A percentile compares a stretch with the other conserved stretches of the same genome.
Evolutionary conservation across 2,113 vertebrate genomes (phyloP).

Genomic region (Strigops habroptila): DNA sequence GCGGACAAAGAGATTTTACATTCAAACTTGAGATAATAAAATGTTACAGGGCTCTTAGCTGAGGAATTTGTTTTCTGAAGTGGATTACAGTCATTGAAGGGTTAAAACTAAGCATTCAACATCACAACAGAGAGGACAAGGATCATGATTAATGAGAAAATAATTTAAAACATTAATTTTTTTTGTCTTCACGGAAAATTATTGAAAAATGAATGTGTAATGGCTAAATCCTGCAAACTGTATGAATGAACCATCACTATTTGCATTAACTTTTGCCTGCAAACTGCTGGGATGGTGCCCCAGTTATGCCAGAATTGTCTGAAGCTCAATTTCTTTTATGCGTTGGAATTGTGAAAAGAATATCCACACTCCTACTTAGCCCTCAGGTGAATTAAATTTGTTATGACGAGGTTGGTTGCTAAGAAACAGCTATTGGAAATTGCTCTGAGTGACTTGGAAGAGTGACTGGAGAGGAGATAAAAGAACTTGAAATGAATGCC

Average conservation of each 20-base stretch:
- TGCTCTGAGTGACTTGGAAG: not conserved
- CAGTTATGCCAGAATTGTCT: not conserved
- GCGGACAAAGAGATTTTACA: not conserved
- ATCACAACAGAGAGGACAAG: not conserved
- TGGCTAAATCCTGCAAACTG: not conserved
- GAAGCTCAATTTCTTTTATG: not conserved
- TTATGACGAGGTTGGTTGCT: not conserved
- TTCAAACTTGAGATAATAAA: not conserved
- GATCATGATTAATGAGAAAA: not conserved
- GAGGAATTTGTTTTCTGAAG: not conserved
- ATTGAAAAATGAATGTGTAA: not conserved
- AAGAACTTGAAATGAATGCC: not conserved
- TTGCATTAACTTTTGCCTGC: not conserved
- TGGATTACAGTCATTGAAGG: not conserved
- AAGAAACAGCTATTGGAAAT: not conserved
- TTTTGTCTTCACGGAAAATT: not conserved
- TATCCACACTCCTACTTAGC: not conserved
- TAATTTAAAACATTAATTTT: not conserved
- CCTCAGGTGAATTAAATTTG: not conserved
- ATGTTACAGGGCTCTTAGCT: not conserved
- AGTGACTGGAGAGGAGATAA: not conserved
- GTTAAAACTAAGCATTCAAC: not conserved
- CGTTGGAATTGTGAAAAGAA: not conserved
- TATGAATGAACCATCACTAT: not conserved
- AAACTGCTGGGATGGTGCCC: not conserved